phyloP scores from a whole-genome alignment of 2,113 vertebrate genomes.

The Dipodomys ordii region DNA sequence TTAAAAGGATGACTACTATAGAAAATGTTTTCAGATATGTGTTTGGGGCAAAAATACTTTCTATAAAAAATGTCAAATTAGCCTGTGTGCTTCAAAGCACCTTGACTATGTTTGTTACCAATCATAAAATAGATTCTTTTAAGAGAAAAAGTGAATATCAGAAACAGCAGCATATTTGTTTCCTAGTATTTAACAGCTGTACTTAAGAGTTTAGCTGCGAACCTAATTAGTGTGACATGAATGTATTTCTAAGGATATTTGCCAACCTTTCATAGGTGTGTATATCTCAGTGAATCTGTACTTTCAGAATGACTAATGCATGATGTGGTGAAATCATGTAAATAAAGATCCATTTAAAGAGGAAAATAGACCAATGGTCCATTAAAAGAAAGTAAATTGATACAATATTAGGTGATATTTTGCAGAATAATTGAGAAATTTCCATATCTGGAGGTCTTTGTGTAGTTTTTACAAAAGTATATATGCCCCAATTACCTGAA shows the following conservation, averaged over 20 bases:
- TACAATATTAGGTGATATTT: not conserved
- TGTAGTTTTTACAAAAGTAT: not conserved
- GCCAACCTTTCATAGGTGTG: not conserved
- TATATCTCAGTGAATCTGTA: not conserved
- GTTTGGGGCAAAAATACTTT: not conserved
- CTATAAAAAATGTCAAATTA: not conserved
- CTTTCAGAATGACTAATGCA: not conserved
- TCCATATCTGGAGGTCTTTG: not conserved
- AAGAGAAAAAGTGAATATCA: constrained; percentile 31
- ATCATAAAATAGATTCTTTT: not conserved
- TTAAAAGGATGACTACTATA: not conserved
- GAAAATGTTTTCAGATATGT: not conserved
- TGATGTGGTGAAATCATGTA: not conserved
- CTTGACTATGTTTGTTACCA: not conserved
- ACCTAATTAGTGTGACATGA: not conserved
- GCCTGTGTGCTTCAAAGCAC: not conserved
- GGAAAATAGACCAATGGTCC: not conserved
- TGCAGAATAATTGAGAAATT: not conserved
- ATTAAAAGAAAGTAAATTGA: not conserved
- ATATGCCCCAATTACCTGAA: not conserved
- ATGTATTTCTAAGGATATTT: not conserved
- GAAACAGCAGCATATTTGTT: not conserved
- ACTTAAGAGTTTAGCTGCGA: not conserved
- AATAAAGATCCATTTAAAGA: not conserved
- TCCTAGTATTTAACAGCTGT: not conserved